Conservation (phyloP, 2,113 vertebrate genomes). For the Oncorhynchus kisutch region DNA sequence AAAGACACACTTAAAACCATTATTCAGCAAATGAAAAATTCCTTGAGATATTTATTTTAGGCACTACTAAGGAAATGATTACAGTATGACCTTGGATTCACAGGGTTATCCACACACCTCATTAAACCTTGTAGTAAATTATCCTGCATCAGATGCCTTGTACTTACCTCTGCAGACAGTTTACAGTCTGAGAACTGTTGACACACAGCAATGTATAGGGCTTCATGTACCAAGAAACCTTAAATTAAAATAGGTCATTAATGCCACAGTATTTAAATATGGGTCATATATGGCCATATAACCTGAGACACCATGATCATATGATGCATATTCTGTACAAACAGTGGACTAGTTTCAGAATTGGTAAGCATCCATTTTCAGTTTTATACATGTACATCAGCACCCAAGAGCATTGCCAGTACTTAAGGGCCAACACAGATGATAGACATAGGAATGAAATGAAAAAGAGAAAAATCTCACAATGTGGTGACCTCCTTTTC, state of each 20-base stretch:
- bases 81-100: slow-evolving; percentile 27
- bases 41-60: slow-evolving; percentile 18
- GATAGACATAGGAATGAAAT: slow-evolving; percentile 21
- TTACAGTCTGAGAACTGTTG: background rate
- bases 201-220: background rate
- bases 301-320: slow-evolving; percentile 16
- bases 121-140: slow-evolving; percentile 29
- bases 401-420: slow-evolving; percentile 23
- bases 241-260: background rate
- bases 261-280: background rate
- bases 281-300: background rate
- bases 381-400: slow-evolving; percentile 17
- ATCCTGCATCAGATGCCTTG: slow-evolving; percentile 4
- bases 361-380: slow-evolving; percentile 11
- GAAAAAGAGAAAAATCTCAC: slow-evolving; percentile 26
- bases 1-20: background rate
- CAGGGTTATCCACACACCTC: slow-evolving; percentile 15
- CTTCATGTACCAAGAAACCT: background rate
- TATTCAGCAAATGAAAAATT: slow-evolving; percentile 27
- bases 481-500: slow-evolving; percentile 31
- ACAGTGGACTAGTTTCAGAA: background rate
- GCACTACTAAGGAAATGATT: slow-evolving; percentile 19
- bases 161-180: background rate
- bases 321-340: background rate
- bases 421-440: slow-evolving; percentile 22